These are phyloP conservation scores for Pteruthius melanotis DNA, from an alignment of 2,113 vertebrate genomes.

Conservation along the genomic window DNA sequence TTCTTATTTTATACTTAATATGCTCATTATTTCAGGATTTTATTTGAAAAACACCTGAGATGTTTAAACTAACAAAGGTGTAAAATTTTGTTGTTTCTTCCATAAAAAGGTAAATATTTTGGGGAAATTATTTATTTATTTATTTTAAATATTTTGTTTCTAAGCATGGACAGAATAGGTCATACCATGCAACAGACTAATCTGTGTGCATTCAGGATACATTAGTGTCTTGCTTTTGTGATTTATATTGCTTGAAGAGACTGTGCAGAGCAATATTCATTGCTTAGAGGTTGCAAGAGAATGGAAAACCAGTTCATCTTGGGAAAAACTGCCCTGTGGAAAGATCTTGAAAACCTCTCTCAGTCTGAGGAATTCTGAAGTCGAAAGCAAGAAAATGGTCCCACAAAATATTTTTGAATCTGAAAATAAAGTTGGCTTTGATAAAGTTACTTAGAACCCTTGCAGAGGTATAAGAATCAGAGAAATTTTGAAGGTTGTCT, in stretches of 20 bases:
- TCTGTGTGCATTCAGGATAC: neutral
- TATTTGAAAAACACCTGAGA: fast-evolving
- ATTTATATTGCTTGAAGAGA: neutral
- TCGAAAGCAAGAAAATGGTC: neutral
- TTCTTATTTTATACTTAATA: neutral
- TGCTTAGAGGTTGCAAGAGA: neutral
- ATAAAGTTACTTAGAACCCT: neutral
- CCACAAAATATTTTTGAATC: neutral
- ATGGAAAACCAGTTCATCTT: neutral
- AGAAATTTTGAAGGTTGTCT: neutral
- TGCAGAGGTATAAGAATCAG: neutral
- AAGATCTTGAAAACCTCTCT: neutral
- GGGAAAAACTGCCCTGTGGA: neutral
- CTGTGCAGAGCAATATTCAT: neutral
- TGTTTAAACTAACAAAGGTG: neutral
- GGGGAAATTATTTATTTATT: neutral
- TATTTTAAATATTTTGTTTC: neutral
- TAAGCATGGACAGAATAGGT: neutral
- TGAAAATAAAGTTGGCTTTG: neutral
- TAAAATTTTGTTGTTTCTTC: neutral
- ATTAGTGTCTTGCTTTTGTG: neutral
- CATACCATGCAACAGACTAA: neutral
- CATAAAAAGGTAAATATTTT: neutral
- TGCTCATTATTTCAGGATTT: neutral
- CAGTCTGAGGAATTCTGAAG: neutral